Conservation (phyloP, 1,140 invertebrate genomes). For the Trichonephila clavipes region DNA sequence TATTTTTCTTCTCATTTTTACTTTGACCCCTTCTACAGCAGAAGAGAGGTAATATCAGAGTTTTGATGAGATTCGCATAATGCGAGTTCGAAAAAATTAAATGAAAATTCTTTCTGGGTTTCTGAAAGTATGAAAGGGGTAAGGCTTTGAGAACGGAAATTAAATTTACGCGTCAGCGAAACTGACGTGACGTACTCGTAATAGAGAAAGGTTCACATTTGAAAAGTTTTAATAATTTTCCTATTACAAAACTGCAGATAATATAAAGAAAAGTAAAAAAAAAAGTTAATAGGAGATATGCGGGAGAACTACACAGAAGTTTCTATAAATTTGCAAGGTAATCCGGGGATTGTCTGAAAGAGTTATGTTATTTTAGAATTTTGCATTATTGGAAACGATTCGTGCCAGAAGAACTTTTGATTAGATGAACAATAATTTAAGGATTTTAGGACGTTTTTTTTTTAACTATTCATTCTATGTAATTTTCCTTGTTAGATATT, state of each 20-base stretch:
- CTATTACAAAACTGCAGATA: not conserved
- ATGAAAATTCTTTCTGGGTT: not conserved
- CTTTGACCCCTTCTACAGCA: not conserved
- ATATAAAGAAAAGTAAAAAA: not conserved
- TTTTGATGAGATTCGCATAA: not conserved
- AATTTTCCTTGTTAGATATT: too few species aligned
- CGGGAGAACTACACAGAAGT: not conserved
- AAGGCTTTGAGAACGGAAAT: slow-evolving; percentile 27
- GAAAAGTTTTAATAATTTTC: slow-evolving; percentile 46
- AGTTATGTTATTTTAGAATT: not conserved
- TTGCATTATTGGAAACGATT: not conserved
- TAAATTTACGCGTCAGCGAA: slow-evolving; percentile 29
- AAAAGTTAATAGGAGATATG: not conserved
- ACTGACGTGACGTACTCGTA: slow-evolving; percentile 16
- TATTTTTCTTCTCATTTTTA: not conserved
- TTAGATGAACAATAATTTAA: not conserved
- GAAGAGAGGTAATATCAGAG: not conserved
- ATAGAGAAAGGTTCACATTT: slow-evolving; percentile 3
- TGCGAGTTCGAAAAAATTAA: not conserved
- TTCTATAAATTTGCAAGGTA: not conserved
- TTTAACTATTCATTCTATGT: too few species aligned
- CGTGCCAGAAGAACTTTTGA: not conserved
- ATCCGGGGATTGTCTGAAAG: not conserved
- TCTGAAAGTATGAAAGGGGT: slow-evolving; percentile 11
- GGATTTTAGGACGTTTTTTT: not conserved